Percentiles rank a stretch among this genome's conserved stretches.
Conservation (phyloP, 1,140 invertebrate genomes). For the Micrasema longulum region DNA sequence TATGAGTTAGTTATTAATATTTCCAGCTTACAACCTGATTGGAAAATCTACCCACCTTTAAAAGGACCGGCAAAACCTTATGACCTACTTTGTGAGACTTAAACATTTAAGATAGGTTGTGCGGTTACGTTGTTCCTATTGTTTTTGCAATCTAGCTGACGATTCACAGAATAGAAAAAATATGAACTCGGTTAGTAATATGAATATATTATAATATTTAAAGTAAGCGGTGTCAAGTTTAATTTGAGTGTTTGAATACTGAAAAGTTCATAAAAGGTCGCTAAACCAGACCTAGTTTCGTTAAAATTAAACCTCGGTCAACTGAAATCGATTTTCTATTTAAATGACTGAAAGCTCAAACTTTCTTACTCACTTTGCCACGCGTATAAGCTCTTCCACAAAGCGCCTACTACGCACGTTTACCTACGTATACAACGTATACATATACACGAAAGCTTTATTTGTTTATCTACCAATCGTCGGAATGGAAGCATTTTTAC, state of each 20-base stretch:
- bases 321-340: conserved; percentile 46
- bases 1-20: conserved; percentile 42
- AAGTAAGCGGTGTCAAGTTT: no score
- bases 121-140: no score
- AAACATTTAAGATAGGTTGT: no score
- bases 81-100: not conserved
- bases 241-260: no score
- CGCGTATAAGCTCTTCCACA: not conserved
- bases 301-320: conserved; percentile 33
- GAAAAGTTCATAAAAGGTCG: not conserved
- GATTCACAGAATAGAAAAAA: no score
- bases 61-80: not conserved
- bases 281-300: not conserved
- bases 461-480: conserved; percentile 48
- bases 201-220: no score
- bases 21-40: conserved; percentile 2
- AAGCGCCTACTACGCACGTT: not conserved
- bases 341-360: conserved; percentile 44
- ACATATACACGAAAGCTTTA: conserved; percentile 15
- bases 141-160: no score
- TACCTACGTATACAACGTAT: no score
- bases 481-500: conserved; percentile 31
- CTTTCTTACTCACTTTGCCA: conserved; percentile 26
- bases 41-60: not conserved
- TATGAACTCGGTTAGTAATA: no score